Conservation (phyloP, 2,797 vertebrate species). For the Dicrostonyx torquatus region DNA sequence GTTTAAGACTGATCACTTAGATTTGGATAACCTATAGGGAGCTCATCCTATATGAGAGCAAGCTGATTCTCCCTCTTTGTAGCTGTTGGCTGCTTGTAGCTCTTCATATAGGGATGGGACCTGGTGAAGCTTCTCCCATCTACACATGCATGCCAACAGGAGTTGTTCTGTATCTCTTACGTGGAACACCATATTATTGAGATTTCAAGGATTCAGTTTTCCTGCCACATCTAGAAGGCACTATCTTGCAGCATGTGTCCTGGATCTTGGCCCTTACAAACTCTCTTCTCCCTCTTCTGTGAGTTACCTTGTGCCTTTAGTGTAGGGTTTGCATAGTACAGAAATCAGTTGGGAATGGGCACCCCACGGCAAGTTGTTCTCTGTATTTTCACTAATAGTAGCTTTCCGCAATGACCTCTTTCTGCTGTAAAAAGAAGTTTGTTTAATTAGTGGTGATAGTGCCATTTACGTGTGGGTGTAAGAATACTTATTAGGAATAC, state of each 20-base stretch:
- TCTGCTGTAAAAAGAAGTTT: background rate
- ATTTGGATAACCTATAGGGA: background rate
- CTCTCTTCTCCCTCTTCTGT: background rate
- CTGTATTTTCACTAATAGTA: background rate
- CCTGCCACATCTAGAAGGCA: background rate
- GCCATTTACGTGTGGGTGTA: background rate
- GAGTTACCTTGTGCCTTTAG: background rate
- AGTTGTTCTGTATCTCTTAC: background rate
- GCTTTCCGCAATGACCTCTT: background rate
- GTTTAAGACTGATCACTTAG: background rate
- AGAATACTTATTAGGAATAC: background rate
- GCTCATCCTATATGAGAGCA: background rate
- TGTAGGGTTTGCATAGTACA: background rate
- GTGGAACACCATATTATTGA: background rate
- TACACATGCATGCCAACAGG: background rate
- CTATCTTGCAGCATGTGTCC: background rate
- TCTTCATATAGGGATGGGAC: background rate
- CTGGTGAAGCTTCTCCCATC: background rate
- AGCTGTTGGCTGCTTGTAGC: background rate
- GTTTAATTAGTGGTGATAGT: background rate
- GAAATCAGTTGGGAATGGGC: background rate
- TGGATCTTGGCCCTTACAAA: background rate
- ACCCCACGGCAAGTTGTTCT: background rate
- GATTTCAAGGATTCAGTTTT: background rate
- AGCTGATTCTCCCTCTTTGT: background rate